Base-by-base conservation (phyloP, 2,888 invertebrate genomes). In the Hoplodrina blanda region DNA sequence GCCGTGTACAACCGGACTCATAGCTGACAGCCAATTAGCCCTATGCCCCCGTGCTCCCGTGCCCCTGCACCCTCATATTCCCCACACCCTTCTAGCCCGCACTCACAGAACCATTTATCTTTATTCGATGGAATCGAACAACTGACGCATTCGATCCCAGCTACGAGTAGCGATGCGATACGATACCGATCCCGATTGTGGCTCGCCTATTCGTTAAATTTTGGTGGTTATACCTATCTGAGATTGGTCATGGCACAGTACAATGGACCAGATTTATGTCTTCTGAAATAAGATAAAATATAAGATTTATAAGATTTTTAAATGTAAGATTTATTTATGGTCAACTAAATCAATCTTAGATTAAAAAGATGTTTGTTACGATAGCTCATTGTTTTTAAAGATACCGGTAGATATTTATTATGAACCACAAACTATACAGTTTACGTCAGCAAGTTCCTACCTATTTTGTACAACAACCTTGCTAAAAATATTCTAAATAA, bases 11-110 rank as follows among this genome's bases (percentile, higher is more conserved):
- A 89, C 91, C 91, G 93, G 90, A 88, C 93, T 93, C 92, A 90
- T 91, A 90, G 91, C 90, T 95, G 95, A 96, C 95, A 96, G 90
- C 94, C 95, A 95, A 96, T 96, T 95, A 96, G 91, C 92, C 91
- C 84, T 87, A 75, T 90, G 87, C 90, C 92, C 91, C 87, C 73
- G 81, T 78, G 80, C 59, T 80, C 76, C 65, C 86, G 80, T 86
- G 84, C 86, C 85, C 85, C 83, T 69, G 80, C 80, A 76, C 82
- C 79, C 85, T 83, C 84, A 80, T 82, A 80, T 80, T 83, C 78
- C 87, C 72, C 85, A 73, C 81, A 80, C 88, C 89, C 87, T 86
- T 86, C 87, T 81, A 87, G 86, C 90, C 91, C 90, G 88, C 88
- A 89, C 90, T 91, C 89, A 88, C 86, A 84, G 84, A 88, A 87